These are phyloP conservation scores for Sinocyclocheilus grahami DNA, from an alignment of 2,113 vertebrate species.

Conservation along the genomic window DNA sequence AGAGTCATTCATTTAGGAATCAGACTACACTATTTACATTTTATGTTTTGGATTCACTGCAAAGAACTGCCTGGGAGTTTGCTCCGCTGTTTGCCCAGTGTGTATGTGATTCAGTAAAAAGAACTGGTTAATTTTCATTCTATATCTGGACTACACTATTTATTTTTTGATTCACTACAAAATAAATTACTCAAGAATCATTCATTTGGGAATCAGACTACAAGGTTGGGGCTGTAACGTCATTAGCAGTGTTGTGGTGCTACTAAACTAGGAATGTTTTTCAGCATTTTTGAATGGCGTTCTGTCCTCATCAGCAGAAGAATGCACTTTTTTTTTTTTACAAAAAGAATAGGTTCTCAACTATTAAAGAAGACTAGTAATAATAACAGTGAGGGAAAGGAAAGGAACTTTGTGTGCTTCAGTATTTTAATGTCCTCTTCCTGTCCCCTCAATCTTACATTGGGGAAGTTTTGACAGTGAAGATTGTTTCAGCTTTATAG, in stretches of 20 bases:
- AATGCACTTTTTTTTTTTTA: background rate
- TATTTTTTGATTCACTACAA: background rate
- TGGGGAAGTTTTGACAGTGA: slow-evolving; percentile 23
- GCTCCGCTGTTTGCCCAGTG: background rate
- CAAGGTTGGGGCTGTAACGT: background rate
- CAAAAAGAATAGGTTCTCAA: background rate
- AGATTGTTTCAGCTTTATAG: slow-evolving; percentile 27
- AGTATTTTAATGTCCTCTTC: slow-evolving; percentile 20
- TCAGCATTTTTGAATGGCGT: background rate
- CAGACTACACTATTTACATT: too few relatives aligned
- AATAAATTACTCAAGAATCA: background rate
- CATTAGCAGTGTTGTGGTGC: background rate
- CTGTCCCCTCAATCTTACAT: slow-evolving; percentile 10
- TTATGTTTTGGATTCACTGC: too few relatives aligned
- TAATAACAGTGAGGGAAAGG: background rate
- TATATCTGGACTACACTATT: background rate
- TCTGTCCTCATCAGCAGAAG: background rate
- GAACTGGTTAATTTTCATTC: background rate
- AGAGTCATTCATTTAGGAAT: background rate
- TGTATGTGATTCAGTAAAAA: background rate
- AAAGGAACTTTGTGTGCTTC: slow-evolving; percentile 7
- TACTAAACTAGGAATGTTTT: background rate
- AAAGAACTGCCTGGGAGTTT: background rate
- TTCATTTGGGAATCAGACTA: background rate
- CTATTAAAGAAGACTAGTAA: background rate